Evolutionary conservation across 2,797 vertebrate genomes (phyloP), one percentile per base, ranked within the genome.

Genomic region (Lagodon rhomboides): DNA sequence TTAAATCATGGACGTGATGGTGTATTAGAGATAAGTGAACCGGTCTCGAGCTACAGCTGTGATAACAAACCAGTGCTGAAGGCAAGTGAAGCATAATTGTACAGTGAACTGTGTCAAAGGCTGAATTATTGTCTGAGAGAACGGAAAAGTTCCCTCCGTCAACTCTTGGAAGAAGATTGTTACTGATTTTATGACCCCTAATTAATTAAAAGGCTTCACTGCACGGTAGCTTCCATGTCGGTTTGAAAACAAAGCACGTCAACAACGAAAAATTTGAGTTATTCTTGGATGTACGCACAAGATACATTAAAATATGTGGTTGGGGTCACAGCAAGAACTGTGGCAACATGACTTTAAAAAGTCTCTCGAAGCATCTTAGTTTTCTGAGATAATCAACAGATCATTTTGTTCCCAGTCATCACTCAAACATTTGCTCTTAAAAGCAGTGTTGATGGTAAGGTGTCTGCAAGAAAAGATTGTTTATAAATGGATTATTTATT

Each of bases 21-120:
- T 41, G 50, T 30, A 23, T 44, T 18, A 61, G 6, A 55, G 70
- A 77, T 72, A 58, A 82, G 34, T 51, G 23, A 58, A 65, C 27
- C 30, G 63, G 56, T 80, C 54, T 62, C 34, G 16, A 75, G 47
- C 65, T 64, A 64, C 73, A 83, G 84, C 82, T 87, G 78, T 65
- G 47, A 80, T 66, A 85, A 85, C 58, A 86, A 67, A n/a, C 43
- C 25, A 44, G 34, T 18, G 74, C 56, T 44, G 43, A 6, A 78
- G 78, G 68, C 61, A 65, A 65, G 46, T 38, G 47, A 34, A 61
- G 27, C 22, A 0, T 59, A 71, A 63, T 17, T 43, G 25, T 38
- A 58, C 15, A 77, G 12, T 58, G 15, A 75, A 60, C 60, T 65
- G 38, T 66, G 68, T 65, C 61, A 66, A 50, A 34, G 16, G 41